These are phyloP conservation scores for Drosophila burlai DNA, from an alignment of 1,140 invertebrate species.

Conservation along the genomic window DNA sequence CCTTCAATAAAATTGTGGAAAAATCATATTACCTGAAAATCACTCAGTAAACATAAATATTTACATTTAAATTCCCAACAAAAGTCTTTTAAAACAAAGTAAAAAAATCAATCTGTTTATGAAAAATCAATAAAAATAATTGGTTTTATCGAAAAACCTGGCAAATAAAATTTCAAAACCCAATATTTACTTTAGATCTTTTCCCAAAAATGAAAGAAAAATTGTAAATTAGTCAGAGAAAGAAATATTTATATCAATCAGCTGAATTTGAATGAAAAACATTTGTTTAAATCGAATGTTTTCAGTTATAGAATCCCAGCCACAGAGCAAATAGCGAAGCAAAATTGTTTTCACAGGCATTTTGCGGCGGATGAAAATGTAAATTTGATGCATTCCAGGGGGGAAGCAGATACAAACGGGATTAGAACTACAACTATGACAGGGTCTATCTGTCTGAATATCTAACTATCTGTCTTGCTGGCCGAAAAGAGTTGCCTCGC, in stretches of 20 bases:
- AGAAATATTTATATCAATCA: too few species aligned
- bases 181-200: not conserved
- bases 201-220: not conserved
- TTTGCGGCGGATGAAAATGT: conserved; percentile 72
- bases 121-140: not conserved
- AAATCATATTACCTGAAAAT: not conserved
- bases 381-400: conserved; percentile 68
- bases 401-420: conserved; percentile 21
- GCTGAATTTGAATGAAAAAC: not conserved
- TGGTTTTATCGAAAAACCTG: not conserved
- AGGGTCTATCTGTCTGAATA: not conserved
- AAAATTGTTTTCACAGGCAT: conserved; percentile 60
- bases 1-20: not conserved
- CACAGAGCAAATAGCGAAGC: not conserved
- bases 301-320: not conserved
- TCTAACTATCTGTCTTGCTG: conserved; percentile 3
- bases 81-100: not conserved
- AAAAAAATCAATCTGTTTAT: not conserved
- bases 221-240: not conserved
- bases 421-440: conserved; percentile 30
- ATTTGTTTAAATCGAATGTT: not conserved
- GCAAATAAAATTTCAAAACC: not conserved
- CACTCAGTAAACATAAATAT: not conserved
- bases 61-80: not conserved
- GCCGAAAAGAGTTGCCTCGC: conserved; percentile 25